Conservation (phyloP, 2,797 vertebrate species). For the Chromis chromis region DNA sequence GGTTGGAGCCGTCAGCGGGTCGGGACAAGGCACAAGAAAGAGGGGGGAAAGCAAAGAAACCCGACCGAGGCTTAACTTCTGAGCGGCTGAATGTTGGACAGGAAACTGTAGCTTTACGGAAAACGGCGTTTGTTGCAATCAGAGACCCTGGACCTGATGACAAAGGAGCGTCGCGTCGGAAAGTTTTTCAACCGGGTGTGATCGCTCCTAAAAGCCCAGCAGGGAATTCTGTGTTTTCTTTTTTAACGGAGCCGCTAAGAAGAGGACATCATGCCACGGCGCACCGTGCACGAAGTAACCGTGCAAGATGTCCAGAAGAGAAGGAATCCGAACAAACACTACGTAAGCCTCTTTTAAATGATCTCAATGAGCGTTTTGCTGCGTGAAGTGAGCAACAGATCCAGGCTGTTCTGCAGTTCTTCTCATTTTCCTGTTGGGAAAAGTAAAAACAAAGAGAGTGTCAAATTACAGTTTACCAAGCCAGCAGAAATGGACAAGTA, state of each 20-base stretch:
- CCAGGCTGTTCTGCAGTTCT: slow-evolving; percentile 2
- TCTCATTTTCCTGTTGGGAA: slow-evolving; percentile 34
- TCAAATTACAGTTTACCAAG: slow-evolving; percentile 78
- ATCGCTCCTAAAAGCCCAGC: slow-evolving; percentile 45
- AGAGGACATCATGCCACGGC: slow-evolving; percentile 83
- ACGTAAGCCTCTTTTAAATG: slow-evolving; percentile 75
- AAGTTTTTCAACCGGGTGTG: slow-evolving; percentile 72
- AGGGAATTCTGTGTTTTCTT: slow-evolving; percentile 16
- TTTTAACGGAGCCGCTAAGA: slow-evolving; percentile 34
- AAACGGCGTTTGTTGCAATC: slow-evolving; percentile 43
- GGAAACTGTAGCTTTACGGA: slow-evolving; percentile 46
- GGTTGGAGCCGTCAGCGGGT: slow-evolving; percentile 70
- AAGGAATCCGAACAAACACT: slow-evolving; percentile 88
- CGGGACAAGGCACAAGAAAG: slow-evolving; percentile 41
- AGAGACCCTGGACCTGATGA: slow-evolving; percentile 63
- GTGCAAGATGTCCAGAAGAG: slow-evolving; percentile 89
- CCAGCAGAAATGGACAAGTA: neutral
- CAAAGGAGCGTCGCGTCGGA: slow-evolving; percentile 45
- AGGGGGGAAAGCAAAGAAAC: slow-evolving; percentile 12
- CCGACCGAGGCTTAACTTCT: slow-evolving; percentile 39
- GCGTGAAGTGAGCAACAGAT: slow-evolving; percentile 37
- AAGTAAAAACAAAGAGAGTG: slow-evolving; percentile 80
- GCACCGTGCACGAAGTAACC: slow-evolving; percentile 85
- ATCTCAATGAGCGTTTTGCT: neutral
- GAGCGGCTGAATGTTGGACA: slow-evolving; percentile 55